These are phyloP conservation scores for Drosophila tanythrix DNA, from an alignment of 2,888 invertebrate genomes.

Conservation along the genomic window DNA sequence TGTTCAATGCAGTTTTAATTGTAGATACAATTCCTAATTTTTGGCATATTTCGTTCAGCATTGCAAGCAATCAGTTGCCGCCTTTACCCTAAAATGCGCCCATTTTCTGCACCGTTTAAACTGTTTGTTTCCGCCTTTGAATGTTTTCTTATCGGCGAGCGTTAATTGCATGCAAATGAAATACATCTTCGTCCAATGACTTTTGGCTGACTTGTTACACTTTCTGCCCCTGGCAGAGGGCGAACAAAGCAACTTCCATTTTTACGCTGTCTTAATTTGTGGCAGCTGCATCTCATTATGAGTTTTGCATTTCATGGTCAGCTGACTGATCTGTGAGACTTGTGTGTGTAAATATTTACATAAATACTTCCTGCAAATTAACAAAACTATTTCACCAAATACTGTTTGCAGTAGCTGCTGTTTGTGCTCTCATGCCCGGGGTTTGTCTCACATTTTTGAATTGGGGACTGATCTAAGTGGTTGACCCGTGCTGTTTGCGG, in stretches of 20 bases:
- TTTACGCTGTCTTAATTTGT: conserved; percentile 41
- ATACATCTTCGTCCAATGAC: conserved; percentile 50
- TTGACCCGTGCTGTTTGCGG: conserved; percentile 56
- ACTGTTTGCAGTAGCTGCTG: conserved; percentile 6
- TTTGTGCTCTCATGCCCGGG: conserved; percentile 22
- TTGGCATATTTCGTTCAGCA: neutral
- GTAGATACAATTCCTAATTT: neutral
- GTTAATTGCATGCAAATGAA: conserved; percentile 73
- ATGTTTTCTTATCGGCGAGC: conserved; percentile 36
- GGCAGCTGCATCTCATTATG: conserved; percentile 56
- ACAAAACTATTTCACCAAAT: conserved; percentile 49
- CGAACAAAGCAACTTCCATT: conserved; percentile 43
- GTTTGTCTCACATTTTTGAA: conserved; percentile 61
- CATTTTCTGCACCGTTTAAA: neutral
- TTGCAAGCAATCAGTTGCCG: neutral
- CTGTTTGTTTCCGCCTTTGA: conserved; percentile 8
- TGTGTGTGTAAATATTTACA: conserved; percentile 40
- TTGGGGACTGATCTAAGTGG: conserved; percentile 44
- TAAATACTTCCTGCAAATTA: conserved; percentile 58
- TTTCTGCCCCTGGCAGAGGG: conserved; percentile 57
- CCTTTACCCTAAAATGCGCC: neutral
- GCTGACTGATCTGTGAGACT: conserved; percentile 40
- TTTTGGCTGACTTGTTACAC: conserved; percentile 65
- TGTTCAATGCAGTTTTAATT: neutral
- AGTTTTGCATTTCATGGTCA: conserved; percentile 71